A percentile compares a stretch with the other conserved stretches of the same genome.
phyloP scores from a whole-genome alignment of 2,888 invertebrate species.

The Pachliopta kotzebuea region DNA sequence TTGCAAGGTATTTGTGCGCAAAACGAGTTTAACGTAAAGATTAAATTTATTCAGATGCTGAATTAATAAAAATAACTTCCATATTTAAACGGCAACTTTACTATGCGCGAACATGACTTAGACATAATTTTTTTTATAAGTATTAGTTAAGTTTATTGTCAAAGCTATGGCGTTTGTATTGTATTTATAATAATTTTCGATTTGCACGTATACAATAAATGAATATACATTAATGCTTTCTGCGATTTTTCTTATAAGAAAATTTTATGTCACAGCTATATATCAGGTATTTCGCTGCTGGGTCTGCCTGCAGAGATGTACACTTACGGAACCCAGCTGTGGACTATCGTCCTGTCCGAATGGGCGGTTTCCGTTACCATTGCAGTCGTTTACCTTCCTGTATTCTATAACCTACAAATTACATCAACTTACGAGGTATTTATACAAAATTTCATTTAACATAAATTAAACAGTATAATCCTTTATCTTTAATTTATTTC shows the following conservation, averaged over 20 bases:
- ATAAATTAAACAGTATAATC: not conserved
- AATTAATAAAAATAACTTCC: not conserved
- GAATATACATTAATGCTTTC: not conserved
- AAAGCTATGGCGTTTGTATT: not conserved
- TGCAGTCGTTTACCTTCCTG: constrained; percentile 84
- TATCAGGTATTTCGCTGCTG: constrained; percentile 86
- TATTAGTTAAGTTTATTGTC: not conserved
- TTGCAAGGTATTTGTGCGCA: constrained; percentile 82
- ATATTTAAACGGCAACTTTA: not conserved
- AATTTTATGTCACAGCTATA: constrained; percentile 79
- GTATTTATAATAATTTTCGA: not conserved
- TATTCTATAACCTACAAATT: constrained; percentile 86
- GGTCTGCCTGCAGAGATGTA: constrained; percentile 89
- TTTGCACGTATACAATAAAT: not conserved
- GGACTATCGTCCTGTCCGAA: constrained; percentile 83
- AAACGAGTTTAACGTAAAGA: not conserved
- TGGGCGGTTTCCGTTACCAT: constrained; percentile 84
- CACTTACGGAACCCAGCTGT: constrained; percentile 86
- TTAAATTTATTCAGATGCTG: not conserved
- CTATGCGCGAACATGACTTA: not conserved
- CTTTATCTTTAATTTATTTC: not conserved
- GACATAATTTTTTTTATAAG: not conserved
- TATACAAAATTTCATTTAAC: not conserved
- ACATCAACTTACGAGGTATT: constrained; percentile 88
- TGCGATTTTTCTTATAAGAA: not conserved